Evolutionary conservation across 1,140 invertebrate species (phyloP), one percentile per base, ranked within the genome.

Genomic region (Camponotus floridanus): DNA sequence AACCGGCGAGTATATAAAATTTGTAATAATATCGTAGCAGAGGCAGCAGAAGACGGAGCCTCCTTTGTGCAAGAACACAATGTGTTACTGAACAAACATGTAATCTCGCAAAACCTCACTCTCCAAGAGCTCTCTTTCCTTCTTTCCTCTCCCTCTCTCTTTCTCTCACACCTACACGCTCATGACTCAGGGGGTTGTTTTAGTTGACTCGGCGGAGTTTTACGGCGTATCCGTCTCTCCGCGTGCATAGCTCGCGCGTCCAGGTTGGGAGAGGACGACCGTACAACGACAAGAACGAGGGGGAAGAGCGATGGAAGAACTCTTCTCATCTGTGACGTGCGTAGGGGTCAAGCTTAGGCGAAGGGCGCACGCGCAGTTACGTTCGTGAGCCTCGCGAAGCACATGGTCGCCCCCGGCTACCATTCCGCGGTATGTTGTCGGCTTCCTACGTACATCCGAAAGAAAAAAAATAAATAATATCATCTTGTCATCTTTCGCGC

Each of bases 321-420:
- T 89, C 68, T 61, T 74, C 68, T 83, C 79, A 15, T 73, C 84
- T 81, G 87, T 92, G 91, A 90, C 76, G 91, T 85, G 80, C 80
- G 91, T 91, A 92, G 92, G 92, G 91, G 91, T 92, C 92, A 93
- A 92, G 91, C 91, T 91, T 91, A 93, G 91, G 86, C 90, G 91
- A 85, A 57, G 78, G 85, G 91, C 94, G 94, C 94, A 94, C 65
- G 94, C 94, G 94, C 94, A 94, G 93, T 95, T 92, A 93, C 81
- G 89, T 91, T 92, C 90, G 91, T 92, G 91, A 94, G 90, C 45
- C 85, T 89, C 90, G 90, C 86, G 88, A 90, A 94, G 94, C 94
- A 94, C 94, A 95, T 95, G 94, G 94, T 94, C 87, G 90, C 64
- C 89, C 79, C 88, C 83, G 85, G 73, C 86, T 91, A 79, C 85